Percentiles rank a stretch among this genome's conserved stretches.
Evolutionary conservation across 2,888 invertebrate species (phyloP).

Genomic region (Hipparchia semele): DNA sequence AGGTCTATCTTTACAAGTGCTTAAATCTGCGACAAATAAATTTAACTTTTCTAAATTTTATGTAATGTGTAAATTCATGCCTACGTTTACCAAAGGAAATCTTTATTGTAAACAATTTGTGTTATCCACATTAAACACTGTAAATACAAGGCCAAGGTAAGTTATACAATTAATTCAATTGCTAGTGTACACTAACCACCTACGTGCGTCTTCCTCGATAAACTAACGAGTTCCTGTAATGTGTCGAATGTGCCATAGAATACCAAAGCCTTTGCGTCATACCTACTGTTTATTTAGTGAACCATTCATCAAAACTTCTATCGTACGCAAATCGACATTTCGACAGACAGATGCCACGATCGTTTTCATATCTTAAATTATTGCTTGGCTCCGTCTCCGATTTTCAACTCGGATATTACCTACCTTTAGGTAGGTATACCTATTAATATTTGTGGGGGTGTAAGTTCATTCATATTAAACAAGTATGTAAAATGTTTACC

Average conservation of each 20-base stretch:
- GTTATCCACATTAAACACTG: background rate
- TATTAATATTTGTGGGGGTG: background rate
- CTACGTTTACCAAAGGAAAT: background rate
- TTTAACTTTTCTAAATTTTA: too few relatives aligned
- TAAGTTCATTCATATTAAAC: too few relatives aligned
- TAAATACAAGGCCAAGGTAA: constrained; percentile 10
- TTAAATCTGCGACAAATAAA: too few relatives aligned
- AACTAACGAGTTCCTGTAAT: constrained; percentile 34
- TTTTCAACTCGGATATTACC: background rate
- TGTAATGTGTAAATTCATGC: background rate
- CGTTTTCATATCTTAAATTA: background rate
- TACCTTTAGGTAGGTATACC: background rate
- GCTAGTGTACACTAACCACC: constrained; percentile 32
- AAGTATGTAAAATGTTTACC: too few relatives aligned
- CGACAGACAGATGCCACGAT: constrained; percentile 19
- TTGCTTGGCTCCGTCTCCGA: background rate
- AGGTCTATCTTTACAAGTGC: too few relatives aligned
- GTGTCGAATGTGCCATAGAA: constrained; percentile 18
- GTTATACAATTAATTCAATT: constrained; percentile 20
- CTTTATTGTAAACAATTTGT: background rate
- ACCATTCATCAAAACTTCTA: constrained; percentile 55
- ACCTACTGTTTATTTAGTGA: constrained; percentile 50
- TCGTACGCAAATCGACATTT: constrained; percentile 48
- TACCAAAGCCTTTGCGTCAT: constrained; percentile 57
- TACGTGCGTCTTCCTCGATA: constrained; percentile 29